phyloP scores from a whole-genome alignment of 2,888 invertebrate genomes.

The Campopleginae sp. region DNA sequence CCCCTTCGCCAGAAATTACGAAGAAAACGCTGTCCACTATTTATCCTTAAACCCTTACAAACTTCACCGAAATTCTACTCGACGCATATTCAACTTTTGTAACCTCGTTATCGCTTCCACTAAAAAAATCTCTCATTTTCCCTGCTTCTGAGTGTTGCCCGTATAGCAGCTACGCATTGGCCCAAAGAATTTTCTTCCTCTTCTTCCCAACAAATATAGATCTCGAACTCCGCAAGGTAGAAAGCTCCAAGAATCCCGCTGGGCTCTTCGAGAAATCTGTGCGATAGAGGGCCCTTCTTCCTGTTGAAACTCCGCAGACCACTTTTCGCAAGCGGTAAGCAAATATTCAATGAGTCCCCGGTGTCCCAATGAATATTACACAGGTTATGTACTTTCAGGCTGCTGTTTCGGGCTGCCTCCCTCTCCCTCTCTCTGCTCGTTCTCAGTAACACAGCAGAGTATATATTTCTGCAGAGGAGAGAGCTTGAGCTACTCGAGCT shows the following conservation, averaged over 20 bases:
- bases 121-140: background rate
- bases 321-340: conserved; percentile 30
- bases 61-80: conserved; percentile 9
- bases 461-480: conserved; percentile 19
- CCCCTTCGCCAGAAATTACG: conserved; percentile 62
- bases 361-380: conserved; percentile 40
- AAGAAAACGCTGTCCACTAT: conserved; percentile 38
- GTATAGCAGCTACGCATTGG: background rate
- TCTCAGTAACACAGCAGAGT: background rate
- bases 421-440: background rate
- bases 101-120: background rate
- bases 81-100: conserved; percentile 7
- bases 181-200: background rate
- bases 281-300: conserved; percentile 9
- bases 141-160: background rate
- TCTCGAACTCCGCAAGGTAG: conserved; percentile 7
- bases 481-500: conserved; percentile 50
- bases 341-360: conserved; percentile 45
- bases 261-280: conserved; percentile 25
- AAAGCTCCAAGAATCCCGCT: conserved; percentile 28
- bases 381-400: conserved; percentile 44
- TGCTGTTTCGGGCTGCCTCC: conserved; percentile 1
- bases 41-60: conserved; percentile 35
- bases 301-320: conserved; percentile 9
- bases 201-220: background rate